Conservation (phyloP, 2,797 vertebrate genomes). For the Syngnathus acus region DNA sequence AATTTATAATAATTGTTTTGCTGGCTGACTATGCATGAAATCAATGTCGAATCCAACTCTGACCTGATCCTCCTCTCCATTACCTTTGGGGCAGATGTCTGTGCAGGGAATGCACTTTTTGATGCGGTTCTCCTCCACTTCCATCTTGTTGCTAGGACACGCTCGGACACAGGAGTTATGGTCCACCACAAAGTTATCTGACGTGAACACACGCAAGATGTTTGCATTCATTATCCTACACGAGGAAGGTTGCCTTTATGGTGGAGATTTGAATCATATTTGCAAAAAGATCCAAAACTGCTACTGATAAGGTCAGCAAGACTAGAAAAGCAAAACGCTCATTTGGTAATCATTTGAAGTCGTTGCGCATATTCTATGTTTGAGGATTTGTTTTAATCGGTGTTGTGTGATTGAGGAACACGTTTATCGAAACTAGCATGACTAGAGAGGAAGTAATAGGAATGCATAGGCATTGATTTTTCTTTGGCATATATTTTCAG, state of each 20-base stretch:
- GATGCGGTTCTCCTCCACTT: constrained; percentile 94
- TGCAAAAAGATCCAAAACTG: constrained; percentile 13
- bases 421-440: too few relatives aligned
- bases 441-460: background rate
- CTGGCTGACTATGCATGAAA: background rate
- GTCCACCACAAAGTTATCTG: constrained; percentile 99
- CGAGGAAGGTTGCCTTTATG: background rate
- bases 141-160: constrained; percentile 97
- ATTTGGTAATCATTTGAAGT: constrained; percentile 45
- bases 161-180: constrained; percentile 95
- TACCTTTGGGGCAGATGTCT: constrained; percentile 98
- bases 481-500: too few relatives aligned
- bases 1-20: background rate
- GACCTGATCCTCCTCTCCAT: constrained; percentile 11
- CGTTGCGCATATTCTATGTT: background rate
- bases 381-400: background rate
- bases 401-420: background rate
- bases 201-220: background rate
- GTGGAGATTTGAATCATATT: background rate
- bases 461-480: too few relatives aligned
- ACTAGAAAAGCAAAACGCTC: constrained; percentile 25
- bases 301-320: constrained; percentile 36
- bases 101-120: constrained; percentile 97
- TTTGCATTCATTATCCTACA: background rate
- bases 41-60: background rate